Percentiles rank a stretch among this genome's conserved stretches.
Conservation (phyloP, 2,888 invertebrate genomes). For the Galerucella calmariensis region DNA sequence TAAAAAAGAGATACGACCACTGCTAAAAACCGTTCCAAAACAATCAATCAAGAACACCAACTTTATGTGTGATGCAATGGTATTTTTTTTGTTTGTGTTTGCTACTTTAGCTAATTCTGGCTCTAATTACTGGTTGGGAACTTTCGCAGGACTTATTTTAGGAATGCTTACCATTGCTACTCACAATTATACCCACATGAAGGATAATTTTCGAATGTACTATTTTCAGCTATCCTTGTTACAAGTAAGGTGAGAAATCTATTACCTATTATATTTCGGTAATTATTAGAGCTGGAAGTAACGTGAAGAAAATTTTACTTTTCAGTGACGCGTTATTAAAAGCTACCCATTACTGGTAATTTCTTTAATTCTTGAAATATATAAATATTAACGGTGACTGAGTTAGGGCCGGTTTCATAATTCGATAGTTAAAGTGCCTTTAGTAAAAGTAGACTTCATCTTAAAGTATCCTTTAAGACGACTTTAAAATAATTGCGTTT, state of each 20-base stretch:
- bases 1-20: constrained; percentile 67
- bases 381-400: too few species aligned
- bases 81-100: constrained; percentile 56
- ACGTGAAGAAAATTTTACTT: too few species aligned
- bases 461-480: too few species aligned
- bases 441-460: too few species aligned
- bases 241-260: constrained; percentile 69
- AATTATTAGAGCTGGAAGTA: too few species aligned
- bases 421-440: too few species aligned
- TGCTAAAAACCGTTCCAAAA: constrained; percentile 68
- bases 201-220: constrained; percentile 82
- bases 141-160: constrained; percentile 70
- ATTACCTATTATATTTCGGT: too few species aligned
- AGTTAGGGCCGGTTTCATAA: too few species aligned
- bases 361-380: too few species aligned
- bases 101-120: constrained; percentile 54
- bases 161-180: constrained; percentile 71
- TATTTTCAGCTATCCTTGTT: constrained; percentile 77
- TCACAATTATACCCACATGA: constrained; percentile 83
- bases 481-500: too few species aligned
- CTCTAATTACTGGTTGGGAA: constrained; percentile 63
- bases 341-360: too few species aligned
- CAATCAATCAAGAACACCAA: constrained; percentile 57
- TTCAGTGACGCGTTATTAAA: too few species aligned
- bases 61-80: constrained; percentile 62